A percentile compares a stretch with the other conserved stretches of the same genome.
phyloP scores from a whole-genome alignment of 1,140 invertebrate species.

The Piezodorus guildinii region DNA sequence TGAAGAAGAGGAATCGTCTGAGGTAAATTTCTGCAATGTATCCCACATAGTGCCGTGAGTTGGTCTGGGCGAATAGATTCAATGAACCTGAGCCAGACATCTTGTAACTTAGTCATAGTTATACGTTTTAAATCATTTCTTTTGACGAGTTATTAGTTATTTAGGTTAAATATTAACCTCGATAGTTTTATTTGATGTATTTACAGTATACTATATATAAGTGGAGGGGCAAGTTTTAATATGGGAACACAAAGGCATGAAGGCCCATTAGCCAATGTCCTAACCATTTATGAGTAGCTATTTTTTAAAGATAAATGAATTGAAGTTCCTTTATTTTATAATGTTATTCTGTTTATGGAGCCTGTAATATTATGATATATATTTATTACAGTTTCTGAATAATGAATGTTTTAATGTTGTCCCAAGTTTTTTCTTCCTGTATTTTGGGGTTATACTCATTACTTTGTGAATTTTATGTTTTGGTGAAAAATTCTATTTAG shows the following conservation, averaged over 20 bases:
- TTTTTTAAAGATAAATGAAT: no score
- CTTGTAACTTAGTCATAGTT: conserved; percentile 27
- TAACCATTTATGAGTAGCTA: not conserved
- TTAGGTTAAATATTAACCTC: no score
- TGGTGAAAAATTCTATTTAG: no score
- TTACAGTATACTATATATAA: conserved; percentile 3
- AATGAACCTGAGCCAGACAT: conserved; percentile 30
- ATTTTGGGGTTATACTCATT: no score
- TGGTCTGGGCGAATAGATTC: conserved; percentile 18
- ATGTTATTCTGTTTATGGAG: no score
- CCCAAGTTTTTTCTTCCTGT: no score
- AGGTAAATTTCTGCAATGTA: conserved; percentile 46
- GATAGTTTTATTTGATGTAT: not conserved
- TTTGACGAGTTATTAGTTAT: no score
- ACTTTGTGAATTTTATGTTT: no score
- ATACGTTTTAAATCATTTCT: not conserved
- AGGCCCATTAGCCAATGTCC: conserved; percentile 9
- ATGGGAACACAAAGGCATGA: conserved; percentile 14
- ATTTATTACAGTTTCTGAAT: no score
- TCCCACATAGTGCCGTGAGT: conserved; percentile 9
- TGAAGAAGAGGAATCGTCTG: conserved; percentile 83
- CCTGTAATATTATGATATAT: no score
- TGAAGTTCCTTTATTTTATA: no score
- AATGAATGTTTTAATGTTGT: no score
- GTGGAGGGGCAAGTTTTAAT: conserved; percentile 10